Conservation (phyloP, 2,888 invertebrate genomes). For the Malthinus flaveolus region DNA sequence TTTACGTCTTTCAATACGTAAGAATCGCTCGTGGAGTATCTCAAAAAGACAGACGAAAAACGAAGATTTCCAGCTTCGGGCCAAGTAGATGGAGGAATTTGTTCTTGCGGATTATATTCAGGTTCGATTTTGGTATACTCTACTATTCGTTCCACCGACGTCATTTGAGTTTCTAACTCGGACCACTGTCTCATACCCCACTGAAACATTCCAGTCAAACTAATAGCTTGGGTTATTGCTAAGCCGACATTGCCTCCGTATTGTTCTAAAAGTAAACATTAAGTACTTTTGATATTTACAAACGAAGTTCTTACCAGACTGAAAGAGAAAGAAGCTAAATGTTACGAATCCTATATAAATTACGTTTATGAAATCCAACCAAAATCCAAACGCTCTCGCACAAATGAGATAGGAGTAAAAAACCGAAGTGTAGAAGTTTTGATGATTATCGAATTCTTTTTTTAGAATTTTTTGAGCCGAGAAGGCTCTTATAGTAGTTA, state of each 20-base stretch:
- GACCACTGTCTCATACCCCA: constrained; percentile 74
- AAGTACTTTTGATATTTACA: not conserved
- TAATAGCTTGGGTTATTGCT: constrained; percentile 31
- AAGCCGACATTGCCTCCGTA: constrained; percentile 28
- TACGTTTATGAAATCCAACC: constrained; percentile 71
- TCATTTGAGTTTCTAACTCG: constrained; percentile 72
- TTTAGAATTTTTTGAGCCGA: constrained; percentile 62
- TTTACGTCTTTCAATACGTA: constrained; percentile 73
- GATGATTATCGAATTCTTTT: constrained; percentile 61
- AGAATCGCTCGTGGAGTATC: constrained; percentile 71
- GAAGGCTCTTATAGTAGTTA: constrained; percentile 72
- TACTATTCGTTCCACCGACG: constrained; percentile 67
- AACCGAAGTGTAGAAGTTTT: constrained; percentile 68
- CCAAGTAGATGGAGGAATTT: constrained; percentile 58
- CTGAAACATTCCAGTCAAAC: constrained; percentile 60
- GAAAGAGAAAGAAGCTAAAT: constrained; percentile 63
- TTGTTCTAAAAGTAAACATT: constrained; percentile 1
- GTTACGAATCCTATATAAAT: constrained; percentile 68
- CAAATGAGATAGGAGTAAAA: constrained; percentile 67
- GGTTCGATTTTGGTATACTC: constrained; percentile 11
- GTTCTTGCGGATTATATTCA: constrained; percentile 28
- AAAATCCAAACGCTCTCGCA: constrained; percentile 71
- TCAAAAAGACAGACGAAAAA: constrained; percentile 69
- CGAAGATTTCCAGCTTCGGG: constrained; percentile 69
- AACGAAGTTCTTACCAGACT: constrained; percentile 29